Evolutionary conservation across 2,888 invertebrate genomes (phyloP), one percentile per base, ranked within the genome.

Genomic region (Nasonovia ribisnigri): DNA sequence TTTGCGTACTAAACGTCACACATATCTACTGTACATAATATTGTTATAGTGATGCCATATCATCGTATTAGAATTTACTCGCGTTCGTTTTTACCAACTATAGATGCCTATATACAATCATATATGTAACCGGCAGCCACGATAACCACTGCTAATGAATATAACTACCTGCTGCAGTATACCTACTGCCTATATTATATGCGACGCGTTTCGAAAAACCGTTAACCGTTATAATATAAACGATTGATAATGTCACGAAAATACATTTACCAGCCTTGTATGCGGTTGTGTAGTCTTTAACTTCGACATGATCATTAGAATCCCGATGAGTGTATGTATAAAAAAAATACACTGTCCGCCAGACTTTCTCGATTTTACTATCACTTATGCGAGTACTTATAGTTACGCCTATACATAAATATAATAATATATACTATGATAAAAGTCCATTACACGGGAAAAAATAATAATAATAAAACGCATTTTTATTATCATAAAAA

Each of bases 361-460:
- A 20, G 92, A 92, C 88, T 92, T 92, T 92, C 92, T 88, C 87
- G 88, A 88, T 92, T 92, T 92, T 92, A 92, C 87, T 42, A 87
- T 92, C 48, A 92, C 48, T 92, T 87, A 57, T 8, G 26, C 67
- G 29, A 29, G 48, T 92, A n/a, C 51, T 51, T 91, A 42, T 42
- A 29, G 86, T 29, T 84, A 48, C 20, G 48, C 46, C 10, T 67
- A 60, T 57, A 51, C 54, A 60, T 60, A 60, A 29, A 43, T 89
- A 51, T 48, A 46, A 48, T 86, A 46, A 84, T 84, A 46, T 86
- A 48, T 86, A 29, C 16, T 54, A 87, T 46, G 60, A 57, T 46
- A 92, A 92, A 86, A 92, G 57, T 92, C 60, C 60, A 92, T 92
- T 92, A 87, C 86, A 60, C 46, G 10, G 46, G 5, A 60, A 46